Conservation (phyloP, 1,140 invertebrate species). For the Drosophila lacertosa region DNA sequence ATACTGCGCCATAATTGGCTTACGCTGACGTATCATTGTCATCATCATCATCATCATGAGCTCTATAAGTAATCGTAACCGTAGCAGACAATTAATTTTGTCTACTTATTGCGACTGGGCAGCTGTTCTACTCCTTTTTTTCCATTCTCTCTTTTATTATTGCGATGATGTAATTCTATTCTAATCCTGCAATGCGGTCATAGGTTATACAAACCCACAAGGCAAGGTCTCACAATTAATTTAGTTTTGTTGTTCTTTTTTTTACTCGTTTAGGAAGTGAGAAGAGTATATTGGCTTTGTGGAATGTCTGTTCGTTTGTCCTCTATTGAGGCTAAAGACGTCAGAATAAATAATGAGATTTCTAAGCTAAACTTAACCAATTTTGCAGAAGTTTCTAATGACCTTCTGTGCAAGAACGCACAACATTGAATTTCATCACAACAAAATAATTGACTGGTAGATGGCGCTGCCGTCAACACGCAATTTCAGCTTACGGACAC, state of each 20-base stretch:
- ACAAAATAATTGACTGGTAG: no score
- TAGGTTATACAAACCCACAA: constrained; percentile 15
- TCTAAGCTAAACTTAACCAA: no score
- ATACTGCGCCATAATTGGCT: constrained; percentile 77
- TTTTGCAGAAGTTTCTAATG: no score
- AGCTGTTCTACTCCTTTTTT: constrained; percentile 25
- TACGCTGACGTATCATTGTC: constrained; percentile 52
- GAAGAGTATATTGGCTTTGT: no score
- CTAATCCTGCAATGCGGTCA: constrained; percentile 48
- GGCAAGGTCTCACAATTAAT: constrained; percentile 21
- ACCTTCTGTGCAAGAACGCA: no score
- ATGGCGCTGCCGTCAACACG: no score
- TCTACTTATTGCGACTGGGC: constrained; percentile 35
- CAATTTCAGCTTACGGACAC: no score
- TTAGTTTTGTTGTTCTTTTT: background rate
- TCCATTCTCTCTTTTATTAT: background rate
- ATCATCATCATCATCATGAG: constrained; percentile 15
- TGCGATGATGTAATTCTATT: constrained; percentile 45
- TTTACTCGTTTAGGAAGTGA: no score
- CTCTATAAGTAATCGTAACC: constrained; percentile 24
- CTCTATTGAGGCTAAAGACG: no score
- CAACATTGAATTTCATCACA: no score
- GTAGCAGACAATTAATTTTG: constrained; percentile 66
- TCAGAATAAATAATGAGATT: no score
- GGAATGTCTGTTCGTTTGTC: no score